These are phyloP conservation scores for Holotrichia oblita DNA, from an alignment of 1,140 invertebrate genomes.

Conservation along the genomic window DNA sequence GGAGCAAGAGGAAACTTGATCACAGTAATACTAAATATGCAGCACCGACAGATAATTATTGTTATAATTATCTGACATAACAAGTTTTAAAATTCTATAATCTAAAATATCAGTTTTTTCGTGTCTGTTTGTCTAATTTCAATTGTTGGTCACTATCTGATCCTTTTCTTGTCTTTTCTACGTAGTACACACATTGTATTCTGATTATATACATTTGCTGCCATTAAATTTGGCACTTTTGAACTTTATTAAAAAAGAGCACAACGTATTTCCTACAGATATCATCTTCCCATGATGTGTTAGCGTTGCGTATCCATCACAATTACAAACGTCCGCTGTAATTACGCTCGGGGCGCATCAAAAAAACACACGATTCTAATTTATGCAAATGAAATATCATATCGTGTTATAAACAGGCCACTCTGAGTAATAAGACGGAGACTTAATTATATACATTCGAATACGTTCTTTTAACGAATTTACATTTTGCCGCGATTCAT, in stretches of 20 bases:
- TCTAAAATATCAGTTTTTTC: no score
- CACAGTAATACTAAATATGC: no score
- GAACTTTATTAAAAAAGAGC: not conserved
- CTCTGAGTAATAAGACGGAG: constrained; percentile 10
- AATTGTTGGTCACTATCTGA: not conserved
- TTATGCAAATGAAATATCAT: constrained; percentile 34
- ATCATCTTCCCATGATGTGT: not conserved
- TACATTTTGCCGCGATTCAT: not conserved
- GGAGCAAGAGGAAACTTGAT: no score
- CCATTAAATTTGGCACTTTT: not conserved
- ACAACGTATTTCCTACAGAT: not conserved
- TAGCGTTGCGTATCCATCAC: constrained; percentile 4
- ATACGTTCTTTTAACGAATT: constrained; percentile 2
- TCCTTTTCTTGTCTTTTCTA: no score
- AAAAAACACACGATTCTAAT: constrained; percentile 9
- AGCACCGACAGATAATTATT: no score
- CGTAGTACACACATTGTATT: not conserved
- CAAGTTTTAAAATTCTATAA: no score
- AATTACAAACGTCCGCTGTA: not conserved
- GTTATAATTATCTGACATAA: no score
- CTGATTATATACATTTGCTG: not conserved
- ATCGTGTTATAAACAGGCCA: constrained; percentile 29
- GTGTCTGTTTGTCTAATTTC: not conserved
- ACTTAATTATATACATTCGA: constrained; percentile 37
- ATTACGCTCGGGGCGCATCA: not conserved